Conservation (phyloP, 2,113 vertebrate species). For the Amphiprion percula region DNA sequence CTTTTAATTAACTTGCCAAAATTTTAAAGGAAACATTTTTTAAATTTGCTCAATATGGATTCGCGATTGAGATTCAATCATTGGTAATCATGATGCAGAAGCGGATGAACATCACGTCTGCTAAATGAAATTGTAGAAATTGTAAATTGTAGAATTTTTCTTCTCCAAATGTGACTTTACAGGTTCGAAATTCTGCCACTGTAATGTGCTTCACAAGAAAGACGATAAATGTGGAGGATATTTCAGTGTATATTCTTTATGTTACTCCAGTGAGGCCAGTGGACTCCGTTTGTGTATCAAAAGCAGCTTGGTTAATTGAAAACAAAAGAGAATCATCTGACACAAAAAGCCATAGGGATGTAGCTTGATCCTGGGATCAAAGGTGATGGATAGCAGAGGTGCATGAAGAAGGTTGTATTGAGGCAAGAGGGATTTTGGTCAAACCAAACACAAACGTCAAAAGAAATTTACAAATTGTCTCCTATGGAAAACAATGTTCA, state of each 20-base stretch:
- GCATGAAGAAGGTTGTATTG: not conserved
- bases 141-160: not conserved
- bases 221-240: conserved; percentile 16
- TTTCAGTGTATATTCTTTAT: conserved; percentile 29
- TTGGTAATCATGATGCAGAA: not conserved
- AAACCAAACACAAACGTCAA: conserved; percentile 8
- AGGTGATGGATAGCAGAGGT: conserved; percentile 26
- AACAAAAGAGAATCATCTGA: conserved; percentile 37
- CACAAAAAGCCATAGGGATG: conserved; percentile 20
- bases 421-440: not conserved
- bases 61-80: not conserved
- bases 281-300: conserved; percentile 32
- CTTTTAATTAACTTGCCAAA: not conserved
- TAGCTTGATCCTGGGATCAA: conserved; percentile 57
- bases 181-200: not conserved
- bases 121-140: too few relatives aligned
- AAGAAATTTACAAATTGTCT: not conserved
- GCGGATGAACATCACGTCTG: not conserved
- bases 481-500: not conserved
- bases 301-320: conserved; percentile 42
- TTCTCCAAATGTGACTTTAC: conserved; percentile 4
- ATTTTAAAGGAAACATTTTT: not conserved
- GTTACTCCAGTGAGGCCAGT: conserved; percentile 22
- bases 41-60: not conserved
- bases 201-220: conserved; percentile 8